Evolutionary conservation across 2,797 vertebrate species (phyloP).

Genomic region (Diplodus sargus): DNA sequence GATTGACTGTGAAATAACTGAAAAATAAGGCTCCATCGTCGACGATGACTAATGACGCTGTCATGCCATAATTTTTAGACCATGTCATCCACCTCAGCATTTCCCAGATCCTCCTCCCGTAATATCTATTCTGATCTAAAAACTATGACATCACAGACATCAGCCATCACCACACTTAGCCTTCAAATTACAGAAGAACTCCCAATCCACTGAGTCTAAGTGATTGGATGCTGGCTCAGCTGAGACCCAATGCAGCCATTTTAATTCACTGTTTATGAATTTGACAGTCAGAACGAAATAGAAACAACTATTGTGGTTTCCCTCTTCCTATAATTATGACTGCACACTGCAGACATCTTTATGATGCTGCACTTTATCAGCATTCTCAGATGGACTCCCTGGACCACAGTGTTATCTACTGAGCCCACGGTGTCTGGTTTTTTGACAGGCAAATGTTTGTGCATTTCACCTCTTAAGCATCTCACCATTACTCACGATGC

Average conservation of each 20-base stretch:
- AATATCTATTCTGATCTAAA: too few species aligned
- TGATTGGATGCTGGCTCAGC: not conserved
- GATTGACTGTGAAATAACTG: too few species aligned
- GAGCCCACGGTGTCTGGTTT: not conserved
- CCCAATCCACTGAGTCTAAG: not conserved
- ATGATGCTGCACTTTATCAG: not conserved
- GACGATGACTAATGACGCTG: too few species aligned
- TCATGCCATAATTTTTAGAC: too few species aligned
- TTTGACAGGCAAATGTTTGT: not conserved
- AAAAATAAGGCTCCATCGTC: too few species aligned
- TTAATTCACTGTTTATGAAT: not conserved
- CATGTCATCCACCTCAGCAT: too few species aligned
- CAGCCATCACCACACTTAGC: too few species aligned
- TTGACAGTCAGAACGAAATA: not conserved
- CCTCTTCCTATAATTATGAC: not conserved
- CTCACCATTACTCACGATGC: not conserved
- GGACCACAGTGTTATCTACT: not conserved
- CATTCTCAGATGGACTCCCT: not conserved
- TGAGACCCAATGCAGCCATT: not conserved
- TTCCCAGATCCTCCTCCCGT: too few species aligned
- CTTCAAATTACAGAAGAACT: too few species aligned
- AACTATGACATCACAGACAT: too few species aligned
- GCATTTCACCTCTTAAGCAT: not conserved
- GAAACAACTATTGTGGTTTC: constrained; percentile 13
- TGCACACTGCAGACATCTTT: not conserved